Base-by-base conservation (phyloP, 2,113 vertebrate genomes). In the Nannobrachium achirus region DNA sequence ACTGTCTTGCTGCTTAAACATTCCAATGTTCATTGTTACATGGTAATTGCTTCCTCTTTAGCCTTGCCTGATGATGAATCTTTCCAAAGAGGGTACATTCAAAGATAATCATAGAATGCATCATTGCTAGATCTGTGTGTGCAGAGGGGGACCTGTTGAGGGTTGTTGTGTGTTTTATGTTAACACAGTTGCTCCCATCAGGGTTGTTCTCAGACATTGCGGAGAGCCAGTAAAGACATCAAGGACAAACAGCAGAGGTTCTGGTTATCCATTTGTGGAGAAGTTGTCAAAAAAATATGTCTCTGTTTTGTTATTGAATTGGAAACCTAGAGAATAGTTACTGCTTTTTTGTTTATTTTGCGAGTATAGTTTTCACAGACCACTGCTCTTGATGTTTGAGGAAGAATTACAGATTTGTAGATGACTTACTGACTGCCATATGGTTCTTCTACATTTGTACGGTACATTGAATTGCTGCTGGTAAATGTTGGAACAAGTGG, bases 131-230 rank as follows among this genome's bases (percentile, higher is more conserved):
- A 62, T 10, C 14, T 68, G 66, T 63, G 52, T 73, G 53, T 71
- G 56, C 49, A 71, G 53, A 52, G n/a, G 64, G 56, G 20, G 56
- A 62, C 76, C 63, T 76, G 69, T 74, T 8, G 18, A 5, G 33
- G 19, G 8, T 56, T 63, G 41, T 51, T 63, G 41, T 51, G 14
- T 46, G 44, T 46, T 46, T 14, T 14, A 7, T 11, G 75, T 49
- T 70, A 53, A 19, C 16, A 67, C 2, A 71, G 19, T 56, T 6
- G 0, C 13, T 61, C n/a, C 33, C 53, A 71, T 76, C 42, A 81
- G 73, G 62, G 44, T 13, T 63, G 64, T 81, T 72, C 76, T 48
- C 67, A 65, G 15, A 61, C 33, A 66, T 19, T 41, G 33, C 15
- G 13, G 7, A 14, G 13, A 53, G 15, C 60, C 53, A 20, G 10